Base-by-base conservation (phyloP, 2,888 invertebrate genomes). In the Clistopyga incitator region DNA sequence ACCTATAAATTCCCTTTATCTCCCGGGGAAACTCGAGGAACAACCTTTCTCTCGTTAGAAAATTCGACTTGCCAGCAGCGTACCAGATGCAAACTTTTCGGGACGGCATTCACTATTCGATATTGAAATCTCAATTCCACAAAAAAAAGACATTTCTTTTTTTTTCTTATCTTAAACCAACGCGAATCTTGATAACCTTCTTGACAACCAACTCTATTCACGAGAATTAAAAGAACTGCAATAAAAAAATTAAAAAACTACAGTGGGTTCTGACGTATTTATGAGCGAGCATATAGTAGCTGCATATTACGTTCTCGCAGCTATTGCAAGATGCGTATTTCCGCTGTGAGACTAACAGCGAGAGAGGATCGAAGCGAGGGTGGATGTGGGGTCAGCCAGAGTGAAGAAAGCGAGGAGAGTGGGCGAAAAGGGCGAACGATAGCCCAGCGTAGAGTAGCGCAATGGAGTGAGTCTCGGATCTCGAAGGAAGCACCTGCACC, bases 401-500 rank as follows among this genome's bases (percentile, higher is more conserved):
- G 56, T 47, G 56, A 65, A 70, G 75, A 54, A 79, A 65, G 77
- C 38, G 65, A 78, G 59, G 52, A 70, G 61, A 56, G 54, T 20
- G 52, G 11, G 47, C 61, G 25, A 79, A 74, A 81, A 79, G 81
- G 85, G 78, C 52, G 50, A 47, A 80, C 47, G 42, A 61, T 65
- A 67, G 52, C 25, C 13, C 68, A n/a, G 25, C 50, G 29, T 52
- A 47, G 18, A n/a, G 54, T 64, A 70, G 72, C 38, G 45, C 23
- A 42, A 79, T 71, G 78, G 75, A 78, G 82, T 59, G 74, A 83
- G 75, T 78, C 68, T 81, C 71, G 82, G 83, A 88, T 88, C 87
- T 87, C 74, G 70, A 74, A 64, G 78, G 68, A 84, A 89, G 84
- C 88, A 89, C 88, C 88, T 88, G 89, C 86, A 88, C 79, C 87